These are phyloP conservation scores for Salvelinus fontinalis DNA, from an alignment of 2,113 vertebrate genomes.

Conservation along the genomic window DNA sequence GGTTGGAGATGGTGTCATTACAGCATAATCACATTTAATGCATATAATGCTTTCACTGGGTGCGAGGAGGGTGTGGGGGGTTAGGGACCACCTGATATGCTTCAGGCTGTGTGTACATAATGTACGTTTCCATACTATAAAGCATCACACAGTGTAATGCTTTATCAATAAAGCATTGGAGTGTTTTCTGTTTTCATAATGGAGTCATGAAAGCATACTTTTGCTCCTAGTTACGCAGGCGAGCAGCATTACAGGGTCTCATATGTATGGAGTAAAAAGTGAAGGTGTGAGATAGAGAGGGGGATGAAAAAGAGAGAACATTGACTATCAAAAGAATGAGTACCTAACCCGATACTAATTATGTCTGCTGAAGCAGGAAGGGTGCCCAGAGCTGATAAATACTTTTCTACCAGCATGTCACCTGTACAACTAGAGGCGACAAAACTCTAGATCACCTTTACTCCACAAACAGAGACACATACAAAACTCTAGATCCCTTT, in stretches of 20 bases:
- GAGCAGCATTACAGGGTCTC: slow-evolving; percentile 73
- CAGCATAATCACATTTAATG: slow-evolving; percentile 69
- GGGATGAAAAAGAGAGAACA: neutral
- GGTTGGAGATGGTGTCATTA: slow-evolving; percentile 49
- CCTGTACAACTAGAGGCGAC: too few relatives aligned
- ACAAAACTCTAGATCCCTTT: too few relatives aligned
- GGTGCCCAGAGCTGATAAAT: slow-evolving; percentile 42
- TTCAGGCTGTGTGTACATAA: slow-evolving; percentile 43
- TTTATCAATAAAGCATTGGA: slow-evolving; percentile 80
- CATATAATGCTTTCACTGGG: slow-evolving; percentile 35
- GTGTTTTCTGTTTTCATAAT: slow-evolving; percentile 79
- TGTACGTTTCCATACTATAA: slow-evolving; percentile 63
- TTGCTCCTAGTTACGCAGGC: slow-evolving; percentile 75
- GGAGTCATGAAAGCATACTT: slow-evolving; percentile 73
- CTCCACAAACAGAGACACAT: too few relatives aligned
- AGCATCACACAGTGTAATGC: slow-evolving; percentile 67
- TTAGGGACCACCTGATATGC: slow-evolving; percentile 6
- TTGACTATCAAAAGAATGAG: slow-evolving; percentile 43
- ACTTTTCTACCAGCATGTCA: neutral
- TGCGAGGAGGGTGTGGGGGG: slow-evolving; percentile 29
- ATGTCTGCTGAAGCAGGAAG: slow-evolving; percentile 49
- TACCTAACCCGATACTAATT: slow-evolving; percentile 59
- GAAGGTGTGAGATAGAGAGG: slow-evolving; percentile 5
- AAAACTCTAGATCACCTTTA: too few relatives aligned
- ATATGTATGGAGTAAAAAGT: slow-evolving; percentile 31